Conservation (phyloP, 2,797 vertebrate species). For the Poecile montanus region DNA sequence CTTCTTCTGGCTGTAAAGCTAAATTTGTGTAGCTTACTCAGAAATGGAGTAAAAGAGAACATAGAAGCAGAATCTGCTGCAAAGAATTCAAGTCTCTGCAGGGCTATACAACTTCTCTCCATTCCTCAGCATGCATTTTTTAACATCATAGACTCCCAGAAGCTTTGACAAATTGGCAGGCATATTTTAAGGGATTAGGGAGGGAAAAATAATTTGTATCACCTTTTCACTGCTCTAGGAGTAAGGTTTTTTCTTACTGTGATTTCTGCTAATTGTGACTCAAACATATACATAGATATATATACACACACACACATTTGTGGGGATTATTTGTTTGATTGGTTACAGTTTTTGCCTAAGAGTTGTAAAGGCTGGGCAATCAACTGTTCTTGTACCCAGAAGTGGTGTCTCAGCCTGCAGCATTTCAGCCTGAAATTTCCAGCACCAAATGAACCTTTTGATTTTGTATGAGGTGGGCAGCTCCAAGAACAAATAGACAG, state of each 20-base stretch:
- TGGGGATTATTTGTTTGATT: neutral
- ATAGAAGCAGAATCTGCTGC: neutral
- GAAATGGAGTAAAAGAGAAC: neutral
- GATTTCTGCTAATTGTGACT: neutral
- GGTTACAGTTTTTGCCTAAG: neutral
- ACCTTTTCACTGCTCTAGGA: neutral
- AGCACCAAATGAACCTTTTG: neutral
- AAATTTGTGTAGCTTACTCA: neutral
- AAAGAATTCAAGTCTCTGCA: neutral
- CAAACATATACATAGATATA: rapidly evolving
- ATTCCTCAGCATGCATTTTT: neutral
- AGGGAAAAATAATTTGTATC: neutral
- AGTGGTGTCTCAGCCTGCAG: neutral
- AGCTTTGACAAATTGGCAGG: neutral
- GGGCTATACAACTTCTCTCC: neutral
- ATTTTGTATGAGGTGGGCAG: neutral
- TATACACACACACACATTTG: rapidly evolving
- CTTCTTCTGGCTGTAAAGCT: neutral
- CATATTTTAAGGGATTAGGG: neutral
- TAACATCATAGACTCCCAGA: neutral
- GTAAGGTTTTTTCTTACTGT: neutral
- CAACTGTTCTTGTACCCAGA: neutral
- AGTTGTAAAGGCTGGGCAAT: neutral
- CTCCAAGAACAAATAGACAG: neutral
- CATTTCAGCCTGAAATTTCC: neutral